Evolutionary conservation across 2,888 invertebrate genomes (phyloP).

Genomic region (Lampropteryx suffumata): DNA sequence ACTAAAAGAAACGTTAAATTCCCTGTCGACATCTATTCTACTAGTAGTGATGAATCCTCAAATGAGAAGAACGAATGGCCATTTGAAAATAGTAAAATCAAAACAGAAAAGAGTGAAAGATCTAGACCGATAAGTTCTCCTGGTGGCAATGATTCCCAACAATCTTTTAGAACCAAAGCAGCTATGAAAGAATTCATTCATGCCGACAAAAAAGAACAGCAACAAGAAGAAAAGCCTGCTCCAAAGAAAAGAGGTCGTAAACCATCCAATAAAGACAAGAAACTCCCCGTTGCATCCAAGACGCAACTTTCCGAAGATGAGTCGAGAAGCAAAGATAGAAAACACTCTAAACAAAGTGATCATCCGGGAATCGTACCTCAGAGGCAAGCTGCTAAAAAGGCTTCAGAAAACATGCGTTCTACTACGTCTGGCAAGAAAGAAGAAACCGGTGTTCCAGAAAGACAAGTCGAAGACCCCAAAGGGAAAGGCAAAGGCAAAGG

Average conservation of each 20-base stretch:
- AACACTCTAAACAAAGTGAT: slow-evolving; percentile 76
- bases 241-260: slow-evolving; percentile 73
- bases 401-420: slow-evolving; percentile 92
- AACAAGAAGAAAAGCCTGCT: slow-evolving; percentile 60
- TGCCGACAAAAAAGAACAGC: slow-evolving; percentile 57
- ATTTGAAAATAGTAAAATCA: slow-evolving; percentile 76
- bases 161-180: slow-evolving; percentile 89
- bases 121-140: slow-evolving; percentile 83
- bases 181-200: slow-evolving; percentile 92
- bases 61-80: slow-evolving; percentile 66
- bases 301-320: slow-evolving; percentile 67
- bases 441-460: slow-evolving; percentile 58
- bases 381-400: slow-evolving; percentile 95
- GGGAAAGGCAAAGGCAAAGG: slow-evolving; percentile 69
- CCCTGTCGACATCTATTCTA: slow-evolving; percentile 91
- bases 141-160: slow-evolving; percentile 87
- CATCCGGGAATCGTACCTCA: slow-evolving; percentile 94
- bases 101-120: slow-evolving; percentile 68
- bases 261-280: slow-evolving; percentile 74
- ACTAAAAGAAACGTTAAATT: slow-evolving; percentile 82
- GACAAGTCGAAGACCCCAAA: slow-evolving; percentile 61
- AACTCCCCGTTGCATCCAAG: slow-evolving; percentile 47
- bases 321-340: slow-evolving; percentile 77
- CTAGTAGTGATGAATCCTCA: slow-evolving; percentile 85
- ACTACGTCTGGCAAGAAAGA: slow-evolving; percentile 81